Evolutionary conservation across 2,888 invertebrate genomes (phyloP), one percentile per base, ranked within the genome.

Genomic region (Serrognathus titanus): DNA sequence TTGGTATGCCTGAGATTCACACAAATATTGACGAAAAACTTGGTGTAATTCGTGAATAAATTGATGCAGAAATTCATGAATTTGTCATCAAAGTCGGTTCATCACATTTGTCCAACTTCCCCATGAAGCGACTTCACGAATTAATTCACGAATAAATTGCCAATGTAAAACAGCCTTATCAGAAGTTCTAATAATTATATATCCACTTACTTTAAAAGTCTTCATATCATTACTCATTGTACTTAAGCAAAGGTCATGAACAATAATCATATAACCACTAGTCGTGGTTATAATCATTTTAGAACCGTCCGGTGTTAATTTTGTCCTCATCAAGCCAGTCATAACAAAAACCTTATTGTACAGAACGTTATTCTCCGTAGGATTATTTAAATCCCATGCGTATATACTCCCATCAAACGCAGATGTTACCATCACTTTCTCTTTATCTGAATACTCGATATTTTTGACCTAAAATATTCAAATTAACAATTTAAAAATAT

Each of bases 401-500:
- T 90, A 94, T 71, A 97, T 92, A 69, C 90, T 91, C 10, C 95
- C 95, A 76, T 97, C 96, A 72, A 96, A 90, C 0, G 94, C 95
- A 1, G 94, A 95, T 0, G 94, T 94, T 10, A 97, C 87, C 56
- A 97, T 81, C 7, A 94, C 80, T 61, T 91, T 89, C 71, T 92
- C 90, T 70, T 87, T 87, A 16, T 87, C 85, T 35, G 92, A 92
- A 76, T 92, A 96, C 74, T 97, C 96, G 63, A 97, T 94, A 76
- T 95, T 97, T 77, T 97, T 97, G 47, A 94, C 75, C 75, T 75
- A 55, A 35, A 66, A 60, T 24, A 35, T 40, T n/a, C 38, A 48
- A 53, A 45, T 8, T n/a, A 45, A 8, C 10, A 38, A 38, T 46
- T 8, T 45, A 20, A 20, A 20, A 20, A 20, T 20, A 16, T 31